Percentiles rank a stretch among this genome's conserved stretches.
Conservation (phyloP, 2,113 vertebrate species). For the Thinocorus orbignyianus region DNA sequence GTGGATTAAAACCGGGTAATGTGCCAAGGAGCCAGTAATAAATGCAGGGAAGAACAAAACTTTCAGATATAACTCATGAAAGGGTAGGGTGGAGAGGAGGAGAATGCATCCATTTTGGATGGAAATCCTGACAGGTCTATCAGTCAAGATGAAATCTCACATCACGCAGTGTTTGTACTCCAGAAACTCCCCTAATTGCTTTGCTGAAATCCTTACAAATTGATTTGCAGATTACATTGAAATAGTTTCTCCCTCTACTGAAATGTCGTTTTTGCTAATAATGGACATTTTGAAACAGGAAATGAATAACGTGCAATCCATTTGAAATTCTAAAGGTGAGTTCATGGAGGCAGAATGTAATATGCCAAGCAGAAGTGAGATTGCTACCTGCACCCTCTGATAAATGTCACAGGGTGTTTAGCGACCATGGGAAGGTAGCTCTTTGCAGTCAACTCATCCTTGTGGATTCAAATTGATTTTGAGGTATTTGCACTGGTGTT, state of each 20-base stretch:
- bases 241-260: background rate
- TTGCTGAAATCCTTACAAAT: background rate
- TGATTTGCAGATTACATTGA: background rate
- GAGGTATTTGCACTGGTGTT: background rate
- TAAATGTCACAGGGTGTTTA: background rate
- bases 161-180: background rate
- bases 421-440: rapidly evolving
- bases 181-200: background rate
- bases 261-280: constrained; percentile 13
- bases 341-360: background rate
- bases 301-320: background rate
- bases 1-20: background rate
- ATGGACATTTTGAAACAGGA: background rate
- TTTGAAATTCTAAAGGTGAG: constrained; percentile 5
- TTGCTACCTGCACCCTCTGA: background rate
- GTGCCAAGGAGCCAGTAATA: background rate
- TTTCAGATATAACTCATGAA: background rate
- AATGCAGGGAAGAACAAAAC: background rate
- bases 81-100: background rate
- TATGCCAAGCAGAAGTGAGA: background rate
- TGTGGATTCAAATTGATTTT: background rate
- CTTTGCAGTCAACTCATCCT: background rate
- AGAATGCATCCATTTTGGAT: background rate
- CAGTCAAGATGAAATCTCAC: background rate
- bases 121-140: background rate